Conservation (phyloP, 1,140 invertebrate genomes). For the Drosophila lini region DNA sequence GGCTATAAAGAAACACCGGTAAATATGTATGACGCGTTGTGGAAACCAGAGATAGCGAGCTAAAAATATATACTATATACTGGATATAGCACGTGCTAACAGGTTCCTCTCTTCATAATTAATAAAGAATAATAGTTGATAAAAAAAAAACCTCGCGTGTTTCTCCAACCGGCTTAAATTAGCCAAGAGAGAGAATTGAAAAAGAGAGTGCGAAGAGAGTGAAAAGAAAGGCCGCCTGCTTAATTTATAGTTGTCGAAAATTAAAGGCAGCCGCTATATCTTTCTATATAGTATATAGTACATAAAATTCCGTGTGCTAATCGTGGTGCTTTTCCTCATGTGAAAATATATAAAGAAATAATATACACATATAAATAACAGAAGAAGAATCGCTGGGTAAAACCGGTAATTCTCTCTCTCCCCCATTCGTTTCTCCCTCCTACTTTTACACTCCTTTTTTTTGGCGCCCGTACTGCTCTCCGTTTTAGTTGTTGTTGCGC, state of each 20-base stretch:
- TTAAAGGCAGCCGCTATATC: slow-evolving; percentile 2
- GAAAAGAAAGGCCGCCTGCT: slow-evolving; percentile 31
- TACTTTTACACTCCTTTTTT: slow-evolving; percentile 47
- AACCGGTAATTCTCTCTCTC: slow-evolving; percentile 66
- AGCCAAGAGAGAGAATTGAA: background rate
- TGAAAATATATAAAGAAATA: slow-evolving; percentile 10
- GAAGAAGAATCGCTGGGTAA: slow-evolving; percentile 27
- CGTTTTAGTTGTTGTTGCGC: slow-evolving; percentile 34
- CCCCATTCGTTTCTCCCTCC: slow-evolving; percentile 10
- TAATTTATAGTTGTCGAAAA: slow-evolving; percentile 24
- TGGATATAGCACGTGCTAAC: slow-evolving; percentile 47
- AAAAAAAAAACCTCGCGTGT: slow-evolving; percentile 7
- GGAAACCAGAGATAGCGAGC: background rate
- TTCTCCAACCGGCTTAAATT: slow-evolving; percentile 14
- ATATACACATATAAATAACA: background rate
- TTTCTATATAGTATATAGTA: slow-evolving; percentile 5
- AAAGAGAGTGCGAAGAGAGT: slow-evolving; percentile 16
- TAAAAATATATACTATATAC: slow-evolving; percentile 1
- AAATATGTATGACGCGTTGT: slow-evolving; percentile 3
- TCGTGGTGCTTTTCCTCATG: slow-evolving; percentile 7
- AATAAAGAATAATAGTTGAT: slow-evolving; percentile 7
- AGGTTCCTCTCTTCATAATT: slow-evolving; percentile 23
- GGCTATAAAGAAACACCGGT: background rate
- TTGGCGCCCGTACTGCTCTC: slow-evolving; percentile 39
- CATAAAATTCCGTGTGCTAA: slow-evolving; percentile 17